Conservation (phyloP, 2,888 invertebrate genomes). For the Mythimna loreyi region DNA sequence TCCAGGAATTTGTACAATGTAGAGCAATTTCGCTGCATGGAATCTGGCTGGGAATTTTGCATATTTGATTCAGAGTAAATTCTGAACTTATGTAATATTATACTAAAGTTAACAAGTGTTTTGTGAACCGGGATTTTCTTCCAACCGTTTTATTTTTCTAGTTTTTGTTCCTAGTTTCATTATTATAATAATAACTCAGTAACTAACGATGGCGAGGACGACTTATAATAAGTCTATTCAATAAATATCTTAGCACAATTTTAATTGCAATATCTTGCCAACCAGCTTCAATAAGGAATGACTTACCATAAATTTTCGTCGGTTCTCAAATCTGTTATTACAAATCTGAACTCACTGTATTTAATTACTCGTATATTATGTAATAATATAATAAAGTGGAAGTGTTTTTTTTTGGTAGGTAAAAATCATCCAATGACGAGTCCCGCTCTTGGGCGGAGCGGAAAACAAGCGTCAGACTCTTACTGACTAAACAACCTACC, state of each 20-base stretch:
- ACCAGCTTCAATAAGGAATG: neutral
- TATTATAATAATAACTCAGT: constrained; percentile 1
- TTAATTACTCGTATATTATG: too few species aligned
- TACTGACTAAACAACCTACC: too few species aligned
- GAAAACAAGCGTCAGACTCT: too few species aligned
- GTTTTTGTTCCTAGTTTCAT: neutral
- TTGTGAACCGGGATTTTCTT: neutral
- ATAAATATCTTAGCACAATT: constrained; percentile 18
- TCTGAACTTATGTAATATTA: neutral
- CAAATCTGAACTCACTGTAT: neutral
- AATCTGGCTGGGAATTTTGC: neutral
- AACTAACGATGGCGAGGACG: too few species aligned
- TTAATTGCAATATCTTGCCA: constrained; percentile 12
- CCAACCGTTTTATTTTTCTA: neutral
- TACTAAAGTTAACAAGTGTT: neutral
- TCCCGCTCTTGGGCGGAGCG: too few species aligned
- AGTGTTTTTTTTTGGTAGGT: too few species aligned
- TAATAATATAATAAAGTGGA: too few species aligned
- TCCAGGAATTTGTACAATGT: neutral
- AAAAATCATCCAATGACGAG: too few species aligned
- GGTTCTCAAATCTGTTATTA: constrained; percentile 9
- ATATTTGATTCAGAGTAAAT: neutral
- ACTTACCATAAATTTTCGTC: constrained; percentile 23
- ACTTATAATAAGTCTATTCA: neutral
- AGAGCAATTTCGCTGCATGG: neutral